Evolutionary conservation across 1,140 invertebrate genomes (phyloP).

Genomic region (Physella acuta): DNA sequence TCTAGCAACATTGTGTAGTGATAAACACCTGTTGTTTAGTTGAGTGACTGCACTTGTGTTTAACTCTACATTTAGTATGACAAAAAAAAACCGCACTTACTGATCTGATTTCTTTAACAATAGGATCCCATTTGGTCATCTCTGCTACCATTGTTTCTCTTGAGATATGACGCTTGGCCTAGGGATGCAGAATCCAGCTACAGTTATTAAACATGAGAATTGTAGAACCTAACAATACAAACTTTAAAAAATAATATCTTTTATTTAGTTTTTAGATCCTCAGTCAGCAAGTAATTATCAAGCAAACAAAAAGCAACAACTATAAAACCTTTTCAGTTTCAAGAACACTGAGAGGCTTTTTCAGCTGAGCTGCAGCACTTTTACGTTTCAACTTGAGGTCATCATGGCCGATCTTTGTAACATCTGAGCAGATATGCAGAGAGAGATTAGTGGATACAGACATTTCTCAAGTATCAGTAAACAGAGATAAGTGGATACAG

Average conservation of each 20-base stretch:
- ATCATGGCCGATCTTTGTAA: conserved; percentile 3
- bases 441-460: neutral
- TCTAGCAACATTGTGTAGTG: neutral
- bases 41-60: neutral
- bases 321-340: conserved; percentile 14
- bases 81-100: conserved; percentile 1
- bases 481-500: neutral
- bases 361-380: neutral
- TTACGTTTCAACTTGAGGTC: conserved; percentile 18
- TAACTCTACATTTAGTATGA: neutral
- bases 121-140: conserved; percentile 22
- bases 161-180: conserved; percentile 20
- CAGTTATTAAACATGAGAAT: neutral
- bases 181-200: neutral
- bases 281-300: neutral
- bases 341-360: conserved; percentile 5
- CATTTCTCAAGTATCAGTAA: neutral
- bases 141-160: conserved; percentile 8
- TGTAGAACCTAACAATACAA: neutral
- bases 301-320: neutral
- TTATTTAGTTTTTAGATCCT: neutral
- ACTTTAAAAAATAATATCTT: neutral
- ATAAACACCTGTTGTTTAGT: neutral
- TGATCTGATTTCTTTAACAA: conserved; percentile 16
- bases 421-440: conserved; percentile 1